Base-by-base conservation (phyloP, 2,113 vertebrate genomes). In the Dromiciops gliroides region DNA sequence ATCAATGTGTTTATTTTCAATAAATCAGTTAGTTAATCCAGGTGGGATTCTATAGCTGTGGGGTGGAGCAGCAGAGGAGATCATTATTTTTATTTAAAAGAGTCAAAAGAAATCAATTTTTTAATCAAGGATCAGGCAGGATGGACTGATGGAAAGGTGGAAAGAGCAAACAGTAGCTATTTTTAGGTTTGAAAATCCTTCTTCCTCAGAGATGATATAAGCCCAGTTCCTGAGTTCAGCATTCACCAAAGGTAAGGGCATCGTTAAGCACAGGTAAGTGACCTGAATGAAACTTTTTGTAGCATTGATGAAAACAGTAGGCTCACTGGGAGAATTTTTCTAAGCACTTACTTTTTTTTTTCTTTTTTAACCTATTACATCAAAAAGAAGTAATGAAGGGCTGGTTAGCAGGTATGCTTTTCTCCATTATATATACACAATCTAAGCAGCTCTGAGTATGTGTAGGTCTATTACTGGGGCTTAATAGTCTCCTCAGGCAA, bases 1-100 rank as follows among this genome's bases (percentile, higher is more conserved):
- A 98, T 97, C 98, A 97, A 97, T 98, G 75, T 97, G 92, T 97
- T 98, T 97, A 92, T 98, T 98, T 98, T 96, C 97, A 98, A 98
- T 98, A 98, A 98, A 98, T 98, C 97, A 97, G 93, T 98, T 95
- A 93, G 49, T 48, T 97, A 98, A 97, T 97, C 97, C 97, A 96
- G 91, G 92, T 97, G 96, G 97, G 92, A 98, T 98, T 97, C 91
- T 97, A 95, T 96, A 97, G 93, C 95, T 98, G 92, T 97, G 95
- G 92, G 52, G 83, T 97, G 8, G n/a, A 95, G 98, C 97, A 93
- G 89, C 96, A 97, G 97, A 96, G 49, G 91, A 97, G 93, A 96
- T 95, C 95, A 98, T 96, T 97, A 94, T 93, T 95, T 95, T 93
- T 97, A 56, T 93, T 97, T 96, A 96, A 90, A 96, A 90, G 90